These are phyloP conservation scores for Cebuella pygmaea DNA, from an alignment of 2,797 vertebrate species.

Conservation along the genomic window DNA sequence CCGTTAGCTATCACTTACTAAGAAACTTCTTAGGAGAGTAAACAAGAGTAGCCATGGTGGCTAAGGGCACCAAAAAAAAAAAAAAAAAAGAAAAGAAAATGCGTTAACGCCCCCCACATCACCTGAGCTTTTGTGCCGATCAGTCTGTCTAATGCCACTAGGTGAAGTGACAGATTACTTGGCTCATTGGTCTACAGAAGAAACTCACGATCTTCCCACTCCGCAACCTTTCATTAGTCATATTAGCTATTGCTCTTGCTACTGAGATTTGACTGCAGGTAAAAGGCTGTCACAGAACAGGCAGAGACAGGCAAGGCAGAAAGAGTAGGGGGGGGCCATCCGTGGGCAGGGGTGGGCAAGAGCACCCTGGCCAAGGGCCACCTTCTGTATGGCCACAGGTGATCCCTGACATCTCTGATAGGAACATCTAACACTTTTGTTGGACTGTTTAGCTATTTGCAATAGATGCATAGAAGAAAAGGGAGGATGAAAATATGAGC, in stretches of 20 bases:
- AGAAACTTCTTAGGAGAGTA: not conserved
- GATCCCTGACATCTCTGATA: not conserved
- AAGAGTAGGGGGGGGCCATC: not conserved
- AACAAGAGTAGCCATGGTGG: not conserved
- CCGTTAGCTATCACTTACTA: not conserved
- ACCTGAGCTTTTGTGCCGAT: not conserved
- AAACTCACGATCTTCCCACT: not conserved
- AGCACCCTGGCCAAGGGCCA: not conserved
- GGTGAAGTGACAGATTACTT: not conserved
- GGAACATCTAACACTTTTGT: not conserved
- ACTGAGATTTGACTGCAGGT: not conserved
- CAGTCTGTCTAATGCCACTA: not conserved
- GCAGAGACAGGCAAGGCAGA: not conserved
- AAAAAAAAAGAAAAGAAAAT: not conserved
- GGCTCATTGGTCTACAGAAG: not conserved
- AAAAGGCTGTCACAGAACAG: not conserved
- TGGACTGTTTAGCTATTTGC: not conserved
- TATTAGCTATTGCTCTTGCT: not conserved
- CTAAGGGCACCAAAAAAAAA: not conserved
- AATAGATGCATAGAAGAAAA: not conserved
- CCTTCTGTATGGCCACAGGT: not conserved
- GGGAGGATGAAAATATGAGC: not conserved
- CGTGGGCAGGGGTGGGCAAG: not conserved
- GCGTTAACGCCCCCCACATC: fast-evolving
- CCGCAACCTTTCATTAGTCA: not conserved